These are phyloP conservation scores for Stomatorhinus walkeri DNA, from an alignment of 2,797 vertebrate genomes.

Conservation along the genomic window DNA sequence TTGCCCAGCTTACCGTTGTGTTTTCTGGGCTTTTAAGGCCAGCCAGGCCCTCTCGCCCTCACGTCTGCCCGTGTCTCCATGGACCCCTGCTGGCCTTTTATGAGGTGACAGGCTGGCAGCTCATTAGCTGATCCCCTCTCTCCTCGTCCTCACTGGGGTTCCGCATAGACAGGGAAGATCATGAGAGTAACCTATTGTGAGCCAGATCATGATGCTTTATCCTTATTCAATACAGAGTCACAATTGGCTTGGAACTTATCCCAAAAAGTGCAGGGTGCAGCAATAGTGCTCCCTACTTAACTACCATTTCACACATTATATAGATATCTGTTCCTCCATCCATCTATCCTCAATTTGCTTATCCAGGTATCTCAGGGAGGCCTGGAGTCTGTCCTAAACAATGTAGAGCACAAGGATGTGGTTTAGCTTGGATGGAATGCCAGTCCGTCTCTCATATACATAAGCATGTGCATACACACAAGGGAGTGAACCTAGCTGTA, in stretches of 20 bases:
- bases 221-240: background rate
- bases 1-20: background rate
- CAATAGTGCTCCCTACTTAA: background rate
- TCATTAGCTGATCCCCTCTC: slow-evolving; percentile 45
- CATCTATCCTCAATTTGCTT: background rate
- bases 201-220: background rate
- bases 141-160: slow-evolving; percentile 38
- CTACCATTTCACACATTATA: background rate
- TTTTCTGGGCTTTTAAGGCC: slow-evolving; percentile 12
- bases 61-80: background rate
- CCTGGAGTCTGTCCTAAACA: background rate
- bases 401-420: background rate
- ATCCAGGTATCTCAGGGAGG: background rate
- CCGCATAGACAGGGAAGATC: slow-evolving; percentile 21
- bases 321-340: background rate
- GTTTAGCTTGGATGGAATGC: background rate
- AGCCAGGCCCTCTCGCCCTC: background rate
- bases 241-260: background rate
- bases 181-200: background rate
- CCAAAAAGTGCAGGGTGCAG: background rate
- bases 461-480: background rate
- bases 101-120: slow-evolving; percentile 24
- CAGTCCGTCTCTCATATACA: background rate
- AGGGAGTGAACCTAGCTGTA: background rate
- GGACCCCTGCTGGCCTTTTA: slow-evolving; percentile 1